A percentile compares a stretch with the other conserved stretches of the same genome.
phyloP scores from a whole-genome alignment of 2,797 vertebrate species.

The Epinephelus coioides region DNA sequence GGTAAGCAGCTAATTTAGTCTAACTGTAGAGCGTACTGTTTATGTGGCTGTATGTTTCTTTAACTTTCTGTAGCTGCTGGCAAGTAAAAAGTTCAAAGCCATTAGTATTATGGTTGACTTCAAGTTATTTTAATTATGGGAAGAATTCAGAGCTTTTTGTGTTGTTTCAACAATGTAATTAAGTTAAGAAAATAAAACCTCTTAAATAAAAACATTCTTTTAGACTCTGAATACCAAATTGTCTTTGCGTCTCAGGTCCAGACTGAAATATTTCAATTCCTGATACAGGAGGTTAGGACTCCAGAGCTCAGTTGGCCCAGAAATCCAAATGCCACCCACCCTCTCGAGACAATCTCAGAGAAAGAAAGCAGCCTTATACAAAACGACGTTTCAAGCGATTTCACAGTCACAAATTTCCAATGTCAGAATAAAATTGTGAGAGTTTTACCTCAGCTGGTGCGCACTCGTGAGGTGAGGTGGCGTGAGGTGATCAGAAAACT shows the following conservation, averaged over 20 bases:
- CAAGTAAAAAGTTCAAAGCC: not conserved
- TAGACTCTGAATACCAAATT: not conserved
- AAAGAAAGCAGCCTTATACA: slow-evolving; percentile 71
- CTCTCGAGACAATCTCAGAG: slow-evolving; percentile 91
- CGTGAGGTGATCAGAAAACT: no score
- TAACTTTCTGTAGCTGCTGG: not conserved
- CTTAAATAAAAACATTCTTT: no score
- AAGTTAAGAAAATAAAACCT: no score
- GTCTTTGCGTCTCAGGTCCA: slow-evolving; percentile 63
- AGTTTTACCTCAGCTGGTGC: no score
- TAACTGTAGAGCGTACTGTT: no score
- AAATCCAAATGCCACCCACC: slow-evolving; percentile 93
- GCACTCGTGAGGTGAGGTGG: no score
- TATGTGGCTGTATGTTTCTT: not conserved
- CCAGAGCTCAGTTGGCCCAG: slow-evolving; percentile 92
- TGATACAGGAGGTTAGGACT: slow-evolving; percentile 90
- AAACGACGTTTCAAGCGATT: no score
- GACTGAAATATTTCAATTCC: slow-evolving; percentile 90
- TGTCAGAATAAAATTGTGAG: no score
- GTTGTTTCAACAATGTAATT: no score
- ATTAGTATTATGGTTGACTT: not conserved
- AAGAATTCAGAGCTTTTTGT: not conserved
- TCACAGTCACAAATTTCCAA: no score
- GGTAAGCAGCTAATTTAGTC: slow-evolving; percentile 43
- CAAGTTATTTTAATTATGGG: rapidly evolving